Base-by-base conservation (phyloP, 2,797 vertebrate species). In the Crocodylus rhombifer region DNA sequence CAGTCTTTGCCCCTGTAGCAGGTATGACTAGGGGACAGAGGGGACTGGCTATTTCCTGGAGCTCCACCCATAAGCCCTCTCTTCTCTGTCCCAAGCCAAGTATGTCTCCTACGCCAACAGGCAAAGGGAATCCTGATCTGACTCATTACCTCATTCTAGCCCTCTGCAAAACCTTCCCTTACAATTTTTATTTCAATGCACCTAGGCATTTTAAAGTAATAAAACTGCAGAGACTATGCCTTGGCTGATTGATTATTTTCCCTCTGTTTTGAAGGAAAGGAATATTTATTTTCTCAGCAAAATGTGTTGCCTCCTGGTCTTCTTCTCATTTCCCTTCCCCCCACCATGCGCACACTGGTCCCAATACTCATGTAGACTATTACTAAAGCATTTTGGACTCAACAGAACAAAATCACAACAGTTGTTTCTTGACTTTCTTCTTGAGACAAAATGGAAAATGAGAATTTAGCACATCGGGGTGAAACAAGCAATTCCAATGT, bases 381-480 rank as follows among this genome's bases (percentile, higher is more conserved):
- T n/a, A n/a, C 60, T 93, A 12, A 91, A 95, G 16, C 67, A 84
- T 88, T 92, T 94, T 80, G 20, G 33, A 93, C 64, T 16, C 21
- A 20, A 81, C n/a, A 51, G 51, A 91, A 94, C 42, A 96, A 94
- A 97, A 87, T 64, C 67, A 33, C 62, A 92, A 60, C 25, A 62
- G 6, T 80, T 89, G n/a, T 94, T 77, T 92, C 82, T 91, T 89
- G 33, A 90, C 89, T 96, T 96, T 93, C 64, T 81, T 86, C 79
- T 87, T 28, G 30, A 92, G 78, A 93, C 96, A 88, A 94, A 97
- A 97, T 84, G 26, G 36, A 78, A 91, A 95, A 82, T 82, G 13
- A 86, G 90, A 96, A 83, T 71, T n/a, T 4, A 88, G 15, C 73
- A n/a, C 28, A 88, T 20, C 75, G 57, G 33, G 8, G 18, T 6